phyloP scores from a whole-genome alignment of 2,113 vertebrate species.

The Scortum barcoo region DNA sequence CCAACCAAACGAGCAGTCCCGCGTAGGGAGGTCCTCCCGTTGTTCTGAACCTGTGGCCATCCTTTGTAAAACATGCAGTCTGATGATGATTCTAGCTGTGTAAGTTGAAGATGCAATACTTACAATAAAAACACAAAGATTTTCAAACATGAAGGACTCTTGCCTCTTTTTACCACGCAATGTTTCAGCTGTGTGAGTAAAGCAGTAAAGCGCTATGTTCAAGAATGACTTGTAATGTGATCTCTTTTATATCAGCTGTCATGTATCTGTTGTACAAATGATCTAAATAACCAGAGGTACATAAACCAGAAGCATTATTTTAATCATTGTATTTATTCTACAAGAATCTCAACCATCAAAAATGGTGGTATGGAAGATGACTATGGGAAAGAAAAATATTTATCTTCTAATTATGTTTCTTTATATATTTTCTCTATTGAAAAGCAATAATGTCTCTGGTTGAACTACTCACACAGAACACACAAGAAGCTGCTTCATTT shows the following conservation, averaged over 20 bases:
- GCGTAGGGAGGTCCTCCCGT: slow-evolving; percentile 55
- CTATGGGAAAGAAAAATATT: background rate
- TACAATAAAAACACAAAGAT: slow-evolving; percentile 84
- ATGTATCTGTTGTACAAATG: background rate
- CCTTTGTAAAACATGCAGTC: slow-evolving; percentile 84
- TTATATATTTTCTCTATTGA: background rate
- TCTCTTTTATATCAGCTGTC: background rate
- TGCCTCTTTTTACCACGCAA: slow-evolving; percentile 5
- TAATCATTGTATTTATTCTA: accelerated
- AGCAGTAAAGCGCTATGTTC: background rate
- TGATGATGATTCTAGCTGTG: slow-evolving; percentile 77
- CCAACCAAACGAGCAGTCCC: slow-evolving; percentile 58
- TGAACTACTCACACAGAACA: slow-evolving; percentile 2
- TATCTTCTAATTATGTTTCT: background rate
- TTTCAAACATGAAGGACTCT: slow-evolving; percentile 72
- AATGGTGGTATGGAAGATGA: background rate
- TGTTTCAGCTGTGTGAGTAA: slow-evolving; percentile 20
- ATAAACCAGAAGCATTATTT: background rate
- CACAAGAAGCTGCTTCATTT: no score
- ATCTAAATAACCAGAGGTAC: background rate
- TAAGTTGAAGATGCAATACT: slow-evolving; percentile 85
- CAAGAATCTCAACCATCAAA: background rate
- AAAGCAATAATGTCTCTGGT: background rate
- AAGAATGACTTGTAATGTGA: background rate
- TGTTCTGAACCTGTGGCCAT: slow-evolving; percentile 80